Percentiles rank a stretch among this genome's conserved stretches.
Evolutionary conservation across 2,113 vertebrate species (phyloP).

Genomic region (Nycticorax nycticorax): DNA sequence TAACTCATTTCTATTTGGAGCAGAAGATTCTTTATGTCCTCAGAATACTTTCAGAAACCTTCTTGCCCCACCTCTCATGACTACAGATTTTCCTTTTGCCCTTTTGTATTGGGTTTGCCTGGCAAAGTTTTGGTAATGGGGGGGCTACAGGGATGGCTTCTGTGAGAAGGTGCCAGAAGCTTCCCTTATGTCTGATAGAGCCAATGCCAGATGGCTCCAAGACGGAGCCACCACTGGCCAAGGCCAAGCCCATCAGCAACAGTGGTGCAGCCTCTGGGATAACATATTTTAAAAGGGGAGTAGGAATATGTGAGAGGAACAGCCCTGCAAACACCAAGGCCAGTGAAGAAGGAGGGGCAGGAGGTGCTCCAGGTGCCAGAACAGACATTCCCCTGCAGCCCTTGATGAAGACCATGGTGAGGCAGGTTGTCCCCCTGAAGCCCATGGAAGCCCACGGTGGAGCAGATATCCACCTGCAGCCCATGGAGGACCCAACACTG

Average conservation of each 20-base stretch:
- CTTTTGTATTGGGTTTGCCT: neutral
- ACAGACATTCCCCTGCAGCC: neutral
- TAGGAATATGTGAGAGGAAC: neutral
- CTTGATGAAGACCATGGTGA: neutral
- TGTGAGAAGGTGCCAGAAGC: neutral
- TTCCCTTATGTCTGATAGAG: neutral
- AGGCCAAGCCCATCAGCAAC: neutral
- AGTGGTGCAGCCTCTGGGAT: neutral
- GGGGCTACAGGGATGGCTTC: neutral
- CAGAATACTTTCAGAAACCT: neutral
- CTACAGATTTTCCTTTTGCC: neutral
- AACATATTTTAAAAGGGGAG: neutral
- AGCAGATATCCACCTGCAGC: too few relatives aligned
- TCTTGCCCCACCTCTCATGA: neutral
- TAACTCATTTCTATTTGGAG: neutral
- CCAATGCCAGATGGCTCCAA: neutral
- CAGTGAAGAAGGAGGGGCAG: neutral
- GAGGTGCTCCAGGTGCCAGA: neutral
- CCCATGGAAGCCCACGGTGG: too few relatives aligned
- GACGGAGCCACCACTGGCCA: neutral
- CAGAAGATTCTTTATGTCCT: neutral
- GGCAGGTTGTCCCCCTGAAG: too few relatives aligned
- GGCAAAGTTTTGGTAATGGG: neutral
- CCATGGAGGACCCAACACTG: accelerated
- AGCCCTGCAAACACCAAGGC: neutral